Base-by-base conservation (phyloP, 2,797 vertebrate species). In the Sebastes itinus region DNA sequence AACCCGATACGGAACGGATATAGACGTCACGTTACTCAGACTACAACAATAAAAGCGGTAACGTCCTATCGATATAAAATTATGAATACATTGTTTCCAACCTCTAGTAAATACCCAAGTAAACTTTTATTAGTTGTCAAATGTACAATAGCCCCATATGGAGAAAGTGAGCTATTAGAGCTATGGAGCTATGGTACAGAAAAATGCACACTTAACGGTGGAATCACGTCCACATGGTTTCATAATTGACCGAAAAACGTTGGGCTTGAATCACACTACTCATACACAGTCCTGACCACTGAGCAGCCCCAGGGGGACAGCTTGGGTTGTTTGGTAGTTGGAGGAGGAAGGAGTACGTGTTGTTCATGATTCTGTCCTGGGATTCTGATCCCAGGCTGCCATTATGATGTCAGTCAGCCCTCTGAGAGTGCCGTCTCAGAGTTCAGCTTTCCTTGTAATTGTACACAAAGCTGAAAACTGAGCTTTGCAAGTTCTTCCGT, bases 391-490 rank as follows among this genome's bases (percentile, higher is more conserved):
- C 68, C 52, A 65, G 52, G 20, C 63, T 65, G 42, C 58, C 61
- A 78, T 67, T 71, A 20, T 38, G 42, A 63, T 77, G 54, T 71
- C 63, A 69, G 60, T 62, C 23, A 75, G 7, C 13, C 32, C 49
- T 58, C n/a, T 16, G 38, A 59, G 54, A 52, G 62, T 13, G 65
- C 23, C 33, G 8, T 62, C 35, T 77, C 54, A 23, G 60, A 56
- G 14, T 60, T 63, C n/a, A 66, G 59, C 52, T 74, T 73, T 46
- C 32, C 42, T 64, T 60, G 81, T 75, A 79, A 78, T 74, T 75
- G 62, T 35, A 66, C 68, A 62, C 30, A 68, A 63, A 82, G 55
- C 8, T 59, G 77, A 80, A 46, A 38, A 22, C 52, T 14, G 20
- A 8, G 28, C 32, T 77, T 32, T 65, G 38, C 11, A 72, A 67